Conservation (phyloP, 2,113 vertebrate genomes). For the Chamaea fasciata region DNA sequence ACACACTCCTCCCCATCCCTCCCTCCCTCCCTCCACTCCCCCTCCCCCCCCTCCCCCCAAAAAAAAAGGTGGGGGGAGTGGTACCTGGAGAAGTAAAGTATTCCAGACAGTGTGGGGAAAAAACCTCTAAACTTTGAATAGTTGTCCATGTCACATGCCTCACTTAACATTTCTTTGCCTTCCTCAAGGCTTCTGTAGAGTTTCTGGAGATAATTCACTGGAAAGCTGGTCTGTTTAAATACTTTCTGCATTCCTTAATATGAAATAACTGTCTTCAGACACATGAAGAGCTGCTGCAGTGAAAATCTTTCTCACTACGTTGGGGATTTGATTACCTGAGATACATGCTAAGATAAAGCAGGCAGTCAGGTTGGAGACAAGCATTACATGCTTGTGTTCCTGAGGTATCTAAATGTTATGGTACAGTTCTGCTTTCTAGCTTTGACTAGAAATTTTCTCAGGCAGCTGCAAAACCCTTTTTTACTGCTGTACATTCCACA, state of each 20-base stretch:
- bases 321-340: not conserved
- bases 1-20: too few species aligned
- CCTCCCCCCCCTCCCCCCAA: rapidly evolving
- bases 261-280: not conserved
- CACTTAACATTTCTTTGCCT: not conserved
- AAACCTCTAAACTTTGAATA: not conserved
- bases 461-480: not conserved
- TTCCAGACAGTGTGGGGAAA: not conserved
- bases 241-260: constrained; percentile 16
- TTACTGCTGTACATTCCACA: not conserved
- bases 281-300: not conserved
- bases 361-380: not conserved
- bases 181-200: not conserved
- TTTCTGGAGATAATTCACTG: not conserved
- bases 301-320: not conserved
- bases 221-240: constrained; percentile 25
- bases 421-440: not conserved
- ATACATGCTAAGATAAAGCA: not conserved
- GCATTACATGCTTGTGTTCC: not conserved
- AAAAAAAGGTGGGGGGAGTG: rapidly evolving
- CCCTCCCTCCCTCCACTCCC: too few species aligned
- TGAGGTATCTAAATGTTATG: not conserved
- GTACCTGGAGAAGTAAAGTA: not conserved
- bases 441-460: not conserved
- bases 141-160: not conserved